Evolutionary conservation across 35 echinoderm and acorn worm species (phyloP).

Genomic region (Heliocidaris tuberculata): DNA sequence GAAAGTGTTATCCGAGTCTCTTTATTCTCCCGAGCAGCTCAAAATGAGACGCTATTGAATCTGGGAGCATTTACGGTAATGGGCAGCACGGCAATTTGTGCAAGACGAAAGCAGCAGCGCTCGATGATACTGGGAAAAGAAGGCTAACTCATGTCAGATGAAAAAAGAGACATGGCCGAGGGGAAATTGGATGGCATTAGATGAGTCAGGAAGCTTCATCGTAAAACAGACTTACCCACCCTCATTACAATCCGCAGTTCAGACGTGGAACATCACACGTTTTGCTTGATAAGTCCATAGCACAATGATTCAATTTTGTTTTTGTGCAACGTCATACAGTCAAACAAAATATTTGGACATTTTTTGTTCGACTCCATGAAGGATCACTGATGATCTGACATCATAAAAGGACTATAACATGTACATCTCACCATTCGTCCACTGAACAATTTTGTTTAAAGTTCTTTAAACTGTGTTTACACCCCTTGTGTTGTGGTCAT

Average conservation of each 20-base stretch:
- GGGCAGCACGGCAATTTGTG: not conserved
- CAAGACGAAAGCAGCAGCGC: not conserved
- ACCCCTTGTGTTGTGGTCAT: too few relatives aligned
- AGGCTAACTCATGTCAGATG: not conserved
- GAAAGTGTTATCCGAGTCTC: not conserved
- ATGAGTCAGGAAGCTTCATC: conserved; percentile 30
- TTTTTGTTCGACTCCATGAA: too few relatives aligned
- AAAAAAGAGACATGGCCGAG: not conserved
- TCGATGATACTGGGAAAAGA: not conserved
- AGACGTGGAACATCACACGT: not conserved
- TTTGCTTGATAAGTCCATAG: not conserved
- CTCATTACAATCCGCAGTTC: not conserved
- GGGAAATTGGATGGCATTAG: conserved; percentile 39
- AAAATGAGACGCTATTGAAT: not conserved
- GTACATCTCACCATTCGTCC: too few relatives aligned
- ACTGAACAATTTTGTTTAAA: too few relatives aligned
- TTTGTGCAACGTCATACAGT: too few relatives aligned
- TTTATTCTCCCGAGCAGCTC: not conserved
- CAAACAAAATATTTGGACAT: too few relatives aligned
- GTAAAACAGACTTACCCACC: not conserved
- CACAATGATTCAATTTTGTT: too few relatives aligned
- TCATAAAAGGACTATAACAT: too few relatives aligned
- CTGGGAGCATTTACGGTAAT: not conserved
- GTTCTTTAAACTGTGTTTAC: too few relatives aligned
- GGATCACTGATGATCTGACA: too few relatives aligned